Evolutionary conservation across 2,113 vertebrate species (phyloP), one percentile per base, ranked within the genome.

Genomic region (Solea senegalensis): DNA sequence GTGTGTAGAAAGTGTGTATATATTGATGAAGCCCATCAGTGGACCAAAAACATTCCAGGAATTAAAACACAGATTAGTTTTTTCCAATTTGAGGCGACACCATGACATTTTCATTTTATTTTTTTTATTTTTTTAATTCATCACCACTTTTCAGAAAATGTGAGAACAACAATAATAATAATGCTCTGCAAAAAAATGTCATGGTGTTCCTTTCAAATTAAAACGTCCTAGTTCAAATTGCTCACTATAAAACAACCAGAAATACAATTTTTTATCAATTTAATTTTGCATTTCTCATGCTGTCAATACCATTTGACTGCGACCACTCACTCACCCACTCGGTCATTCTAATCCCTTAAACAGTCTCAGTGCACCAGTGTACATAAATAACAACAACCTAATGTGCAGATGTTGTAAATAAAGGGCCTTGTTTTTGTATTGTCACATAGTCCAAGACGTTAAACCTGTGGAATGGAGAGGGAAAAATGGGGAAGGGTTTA

Each of bases 1-100:
- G 76, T 82, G 72, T 90, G 86, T 89, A 91, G 86, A 90, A 87
- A 88, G 78, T 86, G 56, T 91, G 86, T 90, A 90, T 80, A 91
- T 90, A 90, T 83, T 88, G 76, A 82, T 76, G 72, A 88, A 82
- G 78, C 65, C 71, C 74, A 74, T 83, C 78, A 81, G 76, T 2
- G 60, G 77, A 84, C 59, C 52, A 56, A 77, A 34, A 34, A 73
- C 80, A 78, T 84, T 89, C 77, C 69, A 81, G 65, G 65, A 76
- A 73, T 34, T 61, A 55, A 78, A 81, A 72, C 69, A 81, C 76
- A 83, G 86, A 78, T 76, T 78, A 58, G 28, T 55, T 62, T 41
- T 62, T 16, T 21, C 3, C 50, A 62, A 27, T 73, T 55, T 78
- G 53, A 75, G 66, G 69, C 40, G 80, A 73, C 48, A 40, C 15